A percentile compares a stretch with the other conserved stretches of the same genome.
Conservation (phyloP, 1,140 invertebrate genomes). For the Metaphire vulgaris region DNA sequence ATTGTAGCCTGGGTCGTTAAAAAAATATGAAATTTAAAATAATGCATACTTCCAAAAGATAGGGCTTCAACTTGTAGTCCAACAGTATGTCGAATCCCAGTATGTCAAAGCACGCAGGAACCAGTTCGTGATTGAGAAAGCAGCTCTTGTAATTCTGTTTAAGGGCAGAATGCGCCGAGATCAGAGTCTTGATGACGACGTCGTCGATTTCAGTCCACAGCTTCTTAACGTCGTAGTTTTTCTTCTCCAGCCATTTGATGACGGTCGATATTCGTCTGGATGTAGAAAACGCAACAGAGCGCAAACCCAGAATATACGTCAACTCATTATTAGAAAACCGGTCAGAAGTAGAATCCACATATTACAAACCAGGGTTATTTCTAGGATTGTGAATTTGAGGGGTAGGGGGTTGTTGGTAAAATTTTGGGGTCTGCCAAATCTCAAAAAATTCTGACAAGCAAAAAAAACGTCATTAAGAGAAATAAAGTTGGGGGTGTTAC, state of each 20-base stretch:
- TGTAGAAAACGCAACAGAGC: constrained; percentile 29
- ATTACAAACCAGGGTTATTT: no score
- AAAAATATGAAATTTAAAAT: no score
- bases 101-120: constrained; percentile 81
- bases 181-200: constrained; percentile 79
- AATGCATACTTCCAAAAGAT: constrained; percentile 73
- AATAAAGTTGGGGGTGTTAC: no score
- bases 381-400: no score
- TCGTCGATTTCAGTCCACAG: constrained; percentile 76
- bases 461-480: no score
- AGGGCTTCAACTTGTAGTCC: constrained; percentile 75
- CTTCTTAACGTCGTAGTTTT: constrained; percentile 66
- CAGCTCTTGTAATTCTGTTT: constrained; percentile 81
- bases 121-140: constrained; percentile 74
- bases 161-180: constrained; percentile 73
- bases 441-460: no score
- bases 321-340: no score
- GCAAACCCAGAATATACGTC: background rate
- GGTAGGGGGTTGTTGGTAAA: no score
- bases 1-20: no score
- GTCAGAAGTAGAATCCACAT: no score
- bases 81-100: constrained; percentile 80
- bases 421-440: no score
- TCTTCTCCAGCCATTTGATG: constrained; percentile 64
- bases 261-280: constrained; percentile 70